phyloP scores from a whole-genome alignment of 2,888 invertebrate genomes.

The Morinoia aosen region DNA sequence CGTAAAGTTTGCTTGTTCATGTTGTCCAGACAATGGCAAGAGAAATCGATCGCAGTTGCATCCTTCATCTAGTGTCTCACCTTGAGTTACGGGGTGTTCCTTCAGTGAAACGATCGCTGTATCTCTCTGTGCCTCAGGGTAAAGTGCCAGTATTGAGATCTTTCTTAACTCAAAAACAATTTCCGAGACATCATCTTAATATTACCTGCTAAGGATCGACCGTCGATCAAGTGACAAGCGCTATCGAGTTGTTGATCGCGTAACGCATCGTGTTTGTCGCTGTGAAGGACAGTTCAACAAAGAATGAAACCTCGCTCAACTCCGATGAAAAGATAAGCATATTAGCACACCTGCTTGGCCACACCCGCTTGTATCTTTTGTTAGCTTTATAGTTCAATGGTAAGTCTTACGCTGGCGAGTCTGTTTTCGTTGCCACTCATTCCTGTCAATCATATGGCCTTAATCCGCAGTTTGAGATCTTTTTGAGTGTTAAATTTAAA shows the following conservation, averaged over 20 bases:
- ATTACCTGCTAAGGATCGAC: not conserved
- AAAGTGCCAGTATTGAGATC: not conserved
- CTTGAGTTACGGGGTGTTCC: not conserved
- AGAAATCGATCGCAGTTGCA: not conserved
- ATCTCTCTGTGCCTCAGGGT: not conserved
- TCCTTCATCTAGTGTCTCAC: not conserved
- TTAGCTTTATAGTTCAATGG: not conserved
- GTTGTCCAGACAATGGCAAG: not conserved
- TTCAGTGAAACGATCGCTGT: not conserved
- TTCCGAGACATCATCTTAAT: not conserved
- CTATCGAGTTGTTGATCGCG: not conserved
- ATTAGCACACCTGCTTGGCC: conserved; percentile 6
- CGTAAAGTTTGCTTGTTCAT: not conserved
- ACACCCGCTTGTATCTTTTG: not conserved
- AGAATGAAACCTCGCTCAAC: conserved; percentile 21
- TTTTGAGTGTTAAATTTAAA: not conserved
- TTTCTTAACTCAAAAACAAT: not conserved
- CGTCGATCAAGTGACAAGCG: not conserved
- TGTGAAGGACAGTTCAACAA: not conserved
- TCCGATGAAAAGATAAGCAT: not conserved
- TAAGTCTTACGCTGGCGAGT: not conserved
- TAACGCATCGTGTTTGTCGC: not conserved
- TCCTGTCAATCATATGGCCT: not conserved
- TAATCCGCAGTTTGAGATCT: not conserved
- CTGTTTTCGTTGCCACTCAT: not conserved